phyloP scores from a whole-genome alignment of 2,113 vertebrate genomes.

The western clawed frog (Xenopus tropicalis) region DNA sequence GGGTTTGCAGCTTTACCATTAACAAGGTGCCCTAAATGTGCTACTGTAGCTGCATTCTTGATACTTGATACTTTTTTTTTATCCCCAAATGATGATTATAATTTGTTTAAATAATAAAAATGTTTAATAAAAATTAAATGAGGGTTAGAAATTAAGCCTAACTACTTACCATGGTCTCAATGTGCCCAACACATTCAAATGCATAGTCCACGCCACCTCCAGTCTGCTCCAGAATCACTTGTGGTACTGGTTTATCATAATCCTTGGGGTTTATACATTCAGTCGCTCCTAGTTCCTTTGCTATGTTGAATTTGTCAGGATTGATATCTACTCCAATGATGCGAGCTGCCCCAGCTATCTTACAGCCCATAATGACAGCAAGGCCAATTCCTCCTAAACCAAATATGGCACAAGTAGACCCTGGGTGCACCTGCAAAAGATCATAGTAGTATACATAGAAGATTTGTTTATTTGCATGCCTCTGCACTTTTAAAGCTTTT shows the following conservation, averaged over 20 bases:
- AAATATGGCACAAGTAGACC: constrained; percentile 75
- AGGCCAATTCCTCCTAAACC: constrained; percentile 80
- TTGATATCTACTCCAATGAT: constrained; percentile 84
- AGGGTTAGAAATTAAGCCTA: too few relatives aligned
- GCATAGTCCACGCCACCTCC: constrained; percentile 74
- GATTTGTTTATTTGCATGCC: too few relatives aligned
- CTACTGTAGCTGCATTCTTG: too few relatives aligned
- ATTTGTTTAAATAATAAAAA: too few relatives aligned
- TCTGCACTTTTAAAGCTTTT: too few relatives aligned
- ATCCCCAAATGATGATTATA: too few relatives aligned
- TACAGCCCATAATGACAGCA: constrained; percentile 81
- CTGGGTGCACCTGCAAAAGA: constrained; percentile 70
- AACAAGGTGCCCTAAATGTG: too few relatives aligned
- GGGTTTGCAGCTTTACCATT: too few relatives aligned
- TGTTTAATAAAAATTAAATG: too few relatives aligned
- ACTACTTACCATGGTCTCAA: constrained; percentile 67
- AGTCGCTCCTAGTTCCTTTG: constrained; percentile 70
- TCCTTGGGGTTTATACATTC: constrained; percentile 76
- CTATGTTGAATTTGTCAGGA: constrained; percentile 65
- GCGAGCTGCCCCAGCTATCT: constrained; percentile 76
- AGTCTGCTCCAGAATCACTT: constrained; percentile 72
- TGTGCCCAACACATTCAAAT: constrained; percentile 75
- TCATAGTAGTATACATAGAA: too few relatives aligned
- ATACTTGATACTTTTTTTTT: too few relatives aligned
- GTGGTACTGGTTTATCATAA: constrained; percentile 62